Evolutionary conservation across 1,140 invertebrate genomes (phyloP).

Genomic region (Magallana angulata): DNA sequence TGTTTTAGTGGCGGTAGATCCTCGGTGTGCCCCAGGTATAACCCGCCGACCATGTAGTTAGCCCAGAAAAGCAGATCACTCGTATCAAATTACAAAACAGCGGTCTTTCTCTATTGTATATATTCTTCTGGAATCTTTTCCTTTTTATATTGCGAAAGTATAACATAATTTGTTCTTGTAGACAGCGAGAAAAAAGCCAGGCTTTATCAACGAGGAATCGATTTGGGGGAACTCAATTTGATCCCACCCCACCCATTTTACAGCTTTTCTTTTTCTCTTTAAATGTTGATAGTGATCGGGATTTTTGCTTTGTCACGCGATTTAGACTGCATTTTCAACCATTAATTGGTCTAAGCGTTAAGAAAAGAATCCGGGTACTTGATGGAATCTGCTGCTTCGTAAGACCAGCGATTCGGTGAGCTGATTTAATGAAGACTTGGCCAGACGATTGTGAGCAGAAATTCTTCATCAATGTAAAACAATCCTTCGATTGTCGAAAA

Average conservation of each 20-base stretch:
- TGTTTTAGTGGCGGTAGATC: not conserved
- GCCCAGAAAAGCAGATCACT: conserved; percentile 32
- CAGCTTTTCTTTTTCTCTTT: not conserved
- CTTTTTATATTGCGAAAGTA: conserved; percentile 6
- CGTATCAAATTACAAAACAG: conserved; percentile 26
- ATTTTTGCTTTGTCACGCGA: conserved; percentile 26
- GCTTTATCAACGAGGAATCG: not conserved
- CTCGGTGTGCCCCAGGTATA: not conserved
- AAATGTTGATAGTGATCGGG: not conserved
- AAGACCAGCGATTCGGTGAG: no score
- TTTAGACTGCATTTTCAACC: not conserved
- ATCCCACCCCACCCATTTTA: not conserved
- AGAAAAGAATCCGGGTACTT: no score
- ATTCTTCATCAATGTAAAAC: no score
- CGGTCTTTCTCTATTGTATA: conserved; percentile 22
- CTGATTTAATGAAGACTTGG: no score
- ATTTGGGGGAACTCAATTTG: not conserved
- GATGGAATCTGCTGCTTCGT: no score
- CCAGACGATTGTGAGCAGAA: no score
- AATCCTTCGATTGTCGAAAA: no score
- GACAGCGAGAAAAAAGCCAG: not conserved
- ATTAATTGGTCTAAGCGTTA: not conserved
- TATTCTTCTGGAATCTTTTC: not conserved
- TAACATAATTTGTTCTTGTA: not conserved
- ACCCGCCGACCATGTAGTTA: conserved; percentile 5